Evolutionary conservation across 2,888 invertebrate species (phyloP).

Genomic region (Myopa tessellatipennis): DNA sequence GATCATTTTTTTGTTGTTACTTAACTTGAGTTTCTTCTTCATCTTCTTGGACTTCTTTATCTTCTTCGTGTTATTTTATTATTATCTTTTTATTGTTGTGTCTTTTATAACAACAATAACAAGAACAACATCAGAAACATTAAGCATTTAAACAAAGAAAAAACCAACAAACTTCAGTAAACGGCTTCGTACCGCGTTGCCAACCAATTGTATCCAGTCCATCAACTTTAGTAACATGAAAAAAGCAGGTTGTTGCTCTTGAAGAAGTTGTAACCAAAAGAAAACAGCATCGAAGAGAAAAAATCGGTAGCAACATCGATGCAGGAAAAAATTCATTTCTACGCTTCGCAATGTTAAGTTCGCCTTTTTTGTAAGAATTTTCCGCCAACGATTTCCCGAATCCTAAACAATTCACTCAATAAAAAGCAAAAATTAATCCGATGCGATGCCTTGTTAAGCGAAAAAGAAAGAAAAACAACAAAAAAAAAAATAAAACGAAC

Average conservation of each 20-base stretch:
- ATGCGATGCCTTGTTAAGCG: not conserved
- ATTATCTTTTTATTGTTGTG: no score
- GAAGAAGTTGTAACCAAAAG: not conserved
- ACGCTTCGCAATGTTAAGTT: slow-evolving; percentile 17
- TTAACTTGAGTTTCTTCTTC: no score
- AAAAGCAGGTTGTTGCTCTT: slow-evolving; percentile 24
- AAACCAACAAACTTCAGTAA: slow-evolving; percentile 10
- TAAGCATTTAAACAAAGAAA: not conserved
- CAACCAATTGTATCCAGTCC: not conserved
- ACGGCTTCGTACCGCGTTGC: not conserved
- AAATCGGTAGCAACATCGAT: not conserved
- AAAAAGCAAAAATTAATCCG: no score
- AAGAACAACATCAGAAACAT: not conserved
- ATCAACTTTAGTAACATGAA: slow-evolving; percentile 15
- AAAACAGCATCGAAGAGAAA: not conserved
- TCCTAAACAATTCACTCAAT: no score
- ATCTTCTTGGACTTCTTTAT: no score
- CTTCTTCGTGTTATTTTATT: no score
- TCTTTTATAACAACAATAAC: not conserved
- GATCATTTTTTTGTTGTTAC: no score
- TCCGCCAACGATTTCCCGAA: no score
- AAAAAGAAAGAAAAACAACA: not conserved
- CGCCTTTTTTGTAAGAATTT: slow-evolving; percentile 20
- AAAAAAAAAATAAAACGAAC: not conserved
- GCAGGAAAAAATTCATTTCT: not conserved